Base-by-base conservation (phyloP, 2,888 invertebrate species). In the Tupiocoris notatus region DNA sequence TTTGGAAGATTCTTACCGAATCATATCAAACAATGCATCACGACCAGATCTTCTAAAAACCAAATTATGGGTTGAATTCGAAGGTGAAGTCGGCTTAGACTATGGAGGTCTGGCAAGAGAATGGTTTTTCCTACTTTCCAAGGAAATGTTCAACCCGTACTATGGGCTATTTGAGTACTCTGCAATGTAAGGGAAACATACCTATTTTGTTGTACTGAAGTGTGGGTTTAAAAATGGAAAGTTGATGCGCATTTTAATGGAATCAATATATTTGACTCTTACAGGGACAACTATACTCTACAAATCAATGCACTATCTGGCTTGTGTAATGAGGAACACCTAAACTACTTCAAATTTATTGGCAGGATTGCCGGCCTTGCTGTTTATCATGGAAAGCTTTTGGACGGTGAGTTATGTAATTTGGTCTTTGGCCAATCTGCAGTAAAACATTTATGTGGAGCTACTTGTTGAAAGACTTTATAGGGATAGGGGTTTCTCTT, bases 81-180 rank as follows among this genome's bases (percentile, higher is more conserved):
- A 98, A 84, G 95, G 96, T 1, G 99, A 99, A 86, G 93, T 95
- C 59, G 98, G 98, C 17, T 84, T 91, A 86, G 98, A 98, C 86
- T 98, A 98, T 85, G 98, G 98, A 75, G 98, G 98, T 17, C 88
- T 98, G 71, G 95, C 97, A 0, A 88, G 98, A 78, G 98, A 99
- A 86, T 98, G 98, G 97, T 99, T 99, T 88, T 99, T 97, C 88
- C 88, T 98, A 23, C 87, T 99, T 12, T 98, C 98, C 0, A 97
- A 97, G 85, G 98, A 99, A 87, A 98, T 99, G 96, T 99, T 99
- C 86, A 99, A 99, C 88, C 99, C 99, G 0, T 99, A 98, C 85
- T 99, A 99, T 86, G 98, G 98, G 0, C 88, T 99, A 74, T 99
- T 99, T 87, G 98, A 99, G 86, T 99, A 99, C 88, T 98, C 98